phyloP scores from a whole-genome alignment of 1,140 invertebrate genomes.

The Drosophila asahinai region DNA sequence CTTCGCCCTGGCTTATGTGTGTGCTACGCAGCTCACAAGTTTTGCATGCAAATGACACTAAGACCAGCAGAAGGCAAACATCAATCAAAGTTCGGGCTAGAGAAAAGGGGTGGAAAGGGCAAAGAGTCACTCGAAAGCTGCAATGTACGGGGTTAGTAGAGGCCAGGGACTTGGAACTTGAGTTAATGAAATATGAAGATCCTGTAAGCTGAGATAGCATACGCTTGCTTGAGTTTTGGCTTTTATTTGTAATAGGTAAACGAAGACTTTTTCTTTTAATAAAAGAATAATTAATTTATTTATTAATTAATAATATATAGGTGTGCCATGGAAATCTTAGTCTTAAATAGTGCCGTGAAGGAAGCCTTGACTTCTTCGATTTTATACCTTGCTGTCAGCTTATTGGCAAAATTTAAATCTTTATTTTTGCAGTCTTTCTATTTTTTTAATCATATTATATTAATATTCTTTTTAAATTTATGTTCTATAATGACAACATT shows the following conservation, averaged over 20 bases:
- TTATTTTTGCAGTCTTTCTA: too few species aligned
- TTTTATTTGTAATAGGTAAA: not conserved
- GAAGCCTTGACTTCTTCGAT: too few species aligned
- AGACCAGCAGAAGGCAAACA: slow-evolving; percentile 34
- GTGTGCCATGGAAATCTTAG: not conserved
- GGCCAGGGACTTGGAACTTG: slow-evolving; percentile 1
- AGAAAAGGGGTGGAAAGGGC: not conserved
- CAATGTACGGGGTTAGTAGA: slow-evolving; percentile 11
- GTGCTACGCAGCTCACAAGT: slow-evolving; percentile 25
- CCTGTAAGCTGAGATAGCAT: not conserved
- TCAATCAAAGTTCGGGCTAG: slow-evolving; percentile 50
- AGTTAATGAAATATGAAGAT: slow-evolving; percentile 17
- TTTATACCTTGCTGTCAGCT: too few species aligned
- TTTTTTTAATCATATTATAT: too few species aligned
- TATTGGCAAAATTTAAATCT: too few species aligned
- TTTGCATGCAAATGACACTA: slow-evolving; percentile 62
- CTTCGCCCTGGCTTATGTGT: not conserved
- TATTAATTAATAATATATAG: not conserved
- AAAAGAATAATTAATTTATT: not conserved
- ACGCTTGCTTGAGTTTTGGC: not conserved
- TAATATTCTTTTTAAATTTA: too few species aligned
- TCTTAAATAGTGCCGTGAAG: not conserved
- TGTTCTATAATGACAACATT: too few species aligned
- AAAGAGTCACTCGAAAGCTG: slow-evolving; percentile 19
- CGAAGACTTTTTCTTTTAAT: not conserved